Evolutionary conservation across 2,797 vertebrate genomes (phyloP).

Genomic region (Serranus cabrilla): DNA sequence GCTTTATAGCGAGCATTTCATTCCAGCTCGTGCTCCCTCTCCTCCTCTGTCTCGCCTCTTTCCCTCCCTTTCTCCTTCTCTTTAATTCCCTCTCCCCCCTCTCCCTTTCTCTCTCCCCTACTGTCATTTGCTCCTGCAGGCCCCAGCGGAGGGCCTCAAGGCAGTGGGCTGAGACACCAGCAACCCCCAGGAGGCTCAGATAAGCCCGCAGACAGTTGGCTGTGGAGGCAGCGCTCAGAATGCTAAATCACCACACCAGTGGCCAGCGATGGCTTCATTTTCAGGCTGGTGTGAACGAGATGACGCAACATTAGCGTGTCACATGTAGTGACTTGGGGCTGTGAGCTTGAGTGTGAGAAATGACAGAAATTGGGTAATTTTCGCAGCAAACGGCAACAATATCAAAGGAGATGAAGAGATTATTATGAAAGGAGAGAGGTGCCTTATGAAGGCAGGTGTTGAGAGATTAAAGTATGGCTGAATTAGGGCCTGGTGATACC

Average conservation of each 20-base stretch:
- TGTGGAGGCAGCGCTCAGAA: conserved; percentile 61
- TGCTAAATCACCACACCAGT: conserved; percentile 62
- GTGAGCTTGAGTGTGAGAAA: conserved; percentile 23
- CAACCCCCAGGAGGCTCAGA: conserved; percentile 72
- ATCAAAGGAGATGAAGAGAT: conserved; percentile 1
- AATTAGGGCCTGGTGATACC: conserved; percentile 7
- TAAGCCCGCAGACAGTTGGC: conserved; percentile 73
- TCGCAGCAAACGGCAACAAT: conserved; percentile 13
- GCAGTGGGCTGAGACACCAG: conserved; percentile 73
- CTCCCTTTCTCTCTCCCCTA: conserved; percentile 23
- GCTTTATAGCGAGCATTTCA: conserved; percentile 81
- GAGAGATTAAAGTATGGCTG: conserved; percentile 11
- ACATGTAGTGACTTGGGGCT: background rate
- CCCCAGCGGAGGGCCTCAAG: conserved; percentile 66
- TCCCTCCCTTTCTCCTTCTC: conserved; percentile 14
- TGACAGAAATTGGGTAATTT: conserved; percentile 20
- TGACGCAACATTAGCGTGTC: conserved; percentile 24
- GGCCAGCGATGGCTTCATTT: conserved; percentile 60
- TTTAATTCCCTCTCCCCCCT: conserved; percentile 25
- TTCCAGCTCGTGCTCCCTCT: conserved; percentile 59
- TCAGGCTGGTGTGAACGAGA: conserved; percentile 25
- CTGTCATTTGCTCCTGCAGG: conserved; percentile 67
- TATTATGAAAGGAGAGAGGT: background rate
- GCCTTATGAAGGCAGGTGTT: conserved; percentile 7
- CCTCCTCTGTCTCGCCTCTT: conserved; percentile 54